Percentiles rank a stretch among this genome's conserved stretches.
These are phyloP conservation scores for Mionectes olivaceus DNA, from an alignment of 2,797 vertebrate genomes.

Conservation along the genomic window DNA sequence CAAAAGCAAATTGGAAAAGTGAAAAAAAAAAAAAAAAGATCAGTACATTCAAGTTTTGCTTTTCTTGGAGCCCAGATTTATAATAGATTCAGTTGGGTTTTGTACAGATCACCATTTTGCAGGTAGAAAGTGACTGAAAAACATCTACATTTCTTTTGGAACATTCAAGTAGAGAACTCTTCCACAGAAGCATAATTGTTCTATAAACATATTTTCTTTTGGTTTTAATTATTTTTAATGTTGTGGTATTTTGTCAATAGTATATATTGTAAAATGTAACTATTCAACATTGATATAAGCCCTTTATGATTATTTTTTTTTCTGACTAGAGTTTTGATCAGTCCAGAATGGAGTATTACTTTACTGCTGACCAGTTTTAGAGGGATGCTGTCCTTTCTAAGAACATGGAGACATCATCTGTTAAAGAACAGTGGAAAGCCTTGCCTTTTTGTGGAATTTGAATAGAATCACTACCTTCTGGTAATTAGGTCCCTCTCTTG, in stretches of 20 bases:
- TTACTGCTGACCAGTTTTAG: constrained; percentile 6
- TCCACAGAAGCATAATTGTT: neutral
- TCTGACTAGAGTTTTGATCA: constrained; percentile 17
- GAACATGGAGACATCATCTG: neutral
- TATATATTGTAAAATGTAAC: constrained; percentile 61
- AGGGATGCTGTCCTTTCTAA: neutral
- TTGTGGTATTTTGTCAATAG: constrained; percentile 66
- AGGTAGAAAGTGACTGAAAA: constrained; percentile 23
- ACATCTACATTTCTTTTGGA: neutral
- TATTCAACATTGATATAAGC: constrained; percentile 8
- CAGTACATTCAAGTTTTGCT: neutral
- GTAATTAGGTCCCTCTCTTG: constrained; percentile 29
- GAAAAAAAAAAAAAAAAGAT: neutral
- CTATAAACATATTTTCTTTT: constrained; percentile 31
- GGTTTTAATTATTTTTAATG: constrained; percentile 53
- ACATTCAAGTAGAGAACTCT: neutral
- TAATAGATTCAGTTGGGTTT: neutral
- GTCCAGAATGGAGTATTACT: neutral
- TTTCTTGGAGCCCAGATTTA: constrained; percentile 10
- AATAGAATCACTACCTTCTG: neutral
- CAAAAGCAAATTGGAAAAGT: constrained; percentile 17
- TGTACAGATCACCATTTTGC: constrained; percentile 36
- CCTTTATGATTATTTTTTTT: neutral
- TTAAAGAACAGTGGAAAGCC: neutral
- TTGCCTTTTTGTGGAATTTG: constrained; percentile 2